These are phyloP conservation scores for Hyles lineata DNA, from an alignment of 2,888 invertebrate genomes.

Conservation along the genomic window DNA sequence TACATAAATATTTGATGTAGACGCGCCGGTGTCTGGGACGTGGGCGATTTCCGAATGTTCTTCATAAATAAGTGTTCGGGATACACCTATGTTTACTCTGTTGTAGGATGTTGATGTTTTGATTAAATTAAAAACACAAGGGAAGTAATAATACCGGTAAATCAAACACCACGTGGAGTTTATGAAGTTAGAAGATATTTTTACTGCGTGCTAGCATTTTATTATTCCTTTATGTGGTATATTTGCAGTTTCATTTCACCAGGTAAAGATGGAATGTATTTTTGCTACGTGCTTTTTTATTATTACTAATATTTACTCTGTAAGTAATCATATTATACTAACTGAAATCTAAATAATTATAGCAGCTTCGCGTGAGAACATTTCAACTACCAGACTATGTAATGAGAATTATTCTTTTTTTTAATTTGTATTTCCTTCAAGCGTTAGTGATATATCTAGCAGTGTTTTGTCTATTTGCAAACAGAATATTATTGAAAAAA, in stretches of 20 bases:
- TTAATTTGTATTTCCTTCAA: too few relatives aligned
- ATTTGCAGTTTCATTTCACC: background rate
- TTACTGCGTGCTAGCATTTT: background rate
- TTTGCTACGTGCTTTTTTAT: too few relatives aligned
- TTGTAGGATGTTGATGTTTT: slow-evolving; percentile 26
- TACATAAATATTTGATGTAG: slow-evolving; percentile 26
- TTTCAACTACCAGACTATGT: too few relatives aligned
- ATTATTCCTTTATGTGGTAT: background rate
- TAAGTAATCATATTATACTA: too few relatives aligned
- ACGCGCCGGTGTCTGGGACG: slow-evolving; percentile 12
- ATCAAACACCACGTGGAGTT: slow-evolving; percentile 26
- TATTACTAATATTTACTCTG: too few relatives aligned
- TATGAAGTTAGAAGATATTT: slow-evolving; percentile 4
- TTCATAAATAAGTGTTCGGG: slow-evolving; percentile 25
- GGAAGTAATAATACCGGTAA: slow-evolving; percentile 21
- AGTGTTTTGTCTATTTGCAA: too few relatives aligned
- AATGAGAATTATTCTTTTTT: too few relatives aligned
- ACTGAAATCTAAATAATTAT: too few relatives aligned
- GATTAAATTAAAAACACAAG: slow-evolving; percentile 24
- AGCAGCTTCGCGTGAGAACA: too few relatives aligned
- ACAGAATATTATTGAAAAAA: too few relatives aligned
- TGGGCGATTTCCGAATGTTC: slow-evolving; percentile 27
- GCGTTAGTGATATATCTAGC: too few relatives aligned
- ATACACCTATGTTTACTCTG: slow-evolving; percentile 22
- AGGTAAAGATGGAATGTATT: background rate